These are phyloP conservation scores for Margarornis squamiger DNA, from an alignment of 2,797 vertebrate genomes.

Conservation along the genomic window DNA sequence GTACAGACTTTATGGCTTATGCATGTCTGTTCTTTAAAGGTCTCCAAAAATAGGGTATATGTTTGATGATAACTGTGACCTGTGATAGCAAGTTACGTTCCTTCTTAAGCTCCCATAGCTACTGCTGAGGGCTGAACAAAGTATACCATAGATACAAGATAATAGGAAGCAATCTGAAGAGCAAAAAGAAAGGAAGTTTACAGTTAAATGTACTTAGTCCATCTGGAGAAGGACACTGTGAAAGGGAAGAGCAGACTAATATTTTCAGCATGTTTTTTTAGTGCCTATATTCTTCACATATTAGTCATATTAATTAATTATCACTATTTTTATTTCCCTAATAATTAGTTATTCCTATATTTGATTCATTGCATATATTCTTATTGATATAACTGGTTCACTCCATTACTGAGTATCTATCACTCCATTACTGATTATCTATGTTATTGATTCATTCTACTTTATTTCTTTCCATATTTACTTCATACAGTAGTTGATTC, in stretches of 20 bases:
- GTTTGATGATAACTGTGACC: neutral
- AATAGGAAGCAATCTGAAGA: neutral
- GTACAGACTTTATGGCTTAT: neutral
- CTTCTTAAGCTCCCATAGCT: neutral
- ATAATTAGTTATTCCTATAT: neutral
- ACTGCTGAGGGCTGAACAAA: neutral
- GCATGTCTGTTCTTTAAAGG: neutral
- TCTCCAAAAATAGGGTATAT: neutral
- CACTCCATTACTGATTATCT: neutral
- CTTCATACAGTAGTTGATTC: neutral
- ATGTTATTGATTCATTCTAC: neutral
- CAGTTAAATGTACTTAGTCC: neutral
- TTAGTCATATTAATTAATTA: neutral
- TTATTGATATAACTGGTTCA: neutral
- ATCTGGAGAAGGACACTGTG: neutral
- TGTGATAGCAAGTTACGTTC: neutral
- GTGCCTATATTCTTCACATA: neutral
- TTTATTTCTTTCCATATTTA: slow-evolving; percentile 35
- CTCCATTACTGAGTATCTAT: neutral
- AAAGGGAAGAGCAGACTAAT: neutral
- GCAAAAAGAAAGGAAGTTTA: neutral
- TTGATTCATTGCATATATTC: neutral
- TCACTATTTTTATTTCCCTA: neutral
- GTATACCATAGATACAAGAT: neutral
- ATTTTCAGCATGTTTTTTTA: neutral